phyloP scores from a whole-genome alignment of 2,113 vertebrate species.

The cattle (Bos taurus) region ARS-UCD2.0 NC_037329.1:128113001-128113500 shows the following conservation, averaged over 20 bases:
- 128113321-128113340: background rate
- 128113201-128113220: background rate
- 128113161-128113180: background rate
- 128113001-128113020: background rate
- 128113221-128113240: background rate
- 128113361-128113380: background rate
- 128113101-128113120: background rate
- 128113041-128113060: background rate
- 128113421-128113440: conserved; percentile 63
- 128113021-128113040: background rate
- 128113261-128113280: background rate
- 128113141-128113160: background rate
- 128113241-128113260: background rate
- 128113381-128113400: background rate
- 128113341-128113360: background rate
- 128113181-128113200: background rate
- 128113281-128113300: background rate
- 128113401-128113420: conserved; percentile 2
- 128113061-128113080: background rate
- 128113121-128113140: background rate
- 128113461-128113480: conserved; percentile 39
- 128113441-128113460: conserved; percentile 59
- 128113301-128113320: background rate
- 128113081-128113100: background rate
- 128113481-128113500: conserved; percentile 12